These are phyloP conservation scores for Galeopsomyia nigrocyanea DNA, from an alignment of 2,888 invertebrate species.

Conservation along the genomic window DNA sequence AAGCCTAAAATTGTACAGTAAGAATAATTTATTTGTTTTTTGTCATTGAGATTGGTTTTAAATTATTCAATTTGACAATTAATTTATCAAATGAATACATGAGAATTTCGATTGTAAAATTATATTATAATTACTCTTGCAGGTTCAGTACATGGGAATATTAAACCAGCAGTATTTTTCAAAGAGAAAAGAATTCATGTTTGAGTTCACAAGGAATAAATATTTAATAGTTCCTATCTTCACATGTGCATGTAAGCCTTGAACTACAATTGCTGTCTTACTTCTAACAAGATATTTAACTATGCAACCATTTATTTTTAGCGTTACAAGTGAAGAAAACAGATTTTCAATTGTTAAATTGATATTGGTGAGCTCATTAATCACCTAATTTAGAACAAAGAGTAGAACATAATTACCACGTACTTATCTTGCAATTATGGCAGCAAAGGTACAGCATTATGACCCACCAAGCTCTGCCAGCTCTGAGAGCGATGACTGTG, in stretches of 20 bases:
- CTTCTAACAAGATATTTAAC: constrained; percentile 4
- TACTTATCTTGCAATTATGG: constrained; percentile 64
- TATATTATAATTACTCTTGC: not conserved
- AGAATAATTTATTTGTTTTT: no score
- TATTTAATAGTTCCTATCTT: constrained; percentile 26
- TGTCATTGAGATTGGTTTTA: no score
- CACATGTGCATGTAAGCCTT: constrained; percentile 37
- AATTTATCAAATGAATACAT: no score
- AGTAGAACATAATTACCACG: constrained; percentile 22
- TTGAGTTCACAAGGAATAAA: constrained; percentile 25
- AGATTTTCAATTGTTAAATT: constrained; percentile 23
- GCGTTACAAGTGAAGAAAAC: constrained; percentile 34
- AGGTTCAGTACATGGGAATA: no score
- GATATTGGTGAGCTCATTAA: constrained; percentile 32
- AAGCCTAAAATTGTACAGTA: no score
- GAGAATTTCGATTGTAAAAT: not conserved
- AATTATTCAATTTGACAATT: no score
- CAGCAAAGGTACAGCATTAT: constrained; percentile 74
- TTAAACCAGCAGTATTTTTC: constrained; percentile 15
- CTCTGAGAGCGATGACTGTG: constrained; percentile 75
- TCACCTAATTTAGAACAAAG: constrained; percentile 24
- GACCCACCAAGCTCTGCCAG: constrained; percentile 93
- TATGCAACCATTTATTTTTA: constrained; percentile 9
- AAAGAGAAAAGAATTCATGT: constrained; percentile 34
- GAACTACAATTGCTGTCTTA: not conserved